These are phyloP conservation scores for Cinclus mexicanus DNA, from an alignment of 2,113 vertebrate species.

Conservation along the genomic window DNA sequence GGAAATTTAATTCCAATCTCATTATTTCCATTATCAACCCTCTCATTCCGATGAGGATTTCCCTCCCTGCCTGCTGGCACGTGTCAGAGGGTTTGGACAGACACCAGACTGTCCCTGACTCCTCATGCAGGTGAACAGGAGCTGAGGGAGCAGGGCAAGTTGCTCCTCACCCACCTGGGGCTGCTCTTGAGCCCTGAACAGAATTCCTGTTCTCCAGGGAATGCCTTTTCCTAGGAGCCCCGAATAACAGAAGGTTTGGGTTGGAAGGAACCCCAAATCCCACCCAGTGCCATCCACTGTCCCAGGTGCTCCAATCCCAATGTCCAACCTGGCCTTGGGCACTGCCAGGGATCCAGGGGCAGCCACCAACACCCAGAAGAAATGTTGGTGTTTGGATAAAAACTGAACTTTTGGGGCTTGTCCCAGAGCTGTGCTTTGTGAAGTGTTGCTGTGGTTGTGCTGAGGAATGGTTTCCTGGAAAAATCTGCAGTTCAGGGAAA, in stretches of 20 bases:
- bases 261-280: rapidly evolving
- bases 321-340: not conserved
- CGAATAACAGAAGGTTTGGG: not conserved
- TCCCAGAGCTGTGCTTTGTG: not conserved
- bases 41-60: rapidly evolving
- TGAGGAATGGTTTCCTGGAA: not conserved
- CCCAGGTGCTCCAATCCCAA: not conserved
- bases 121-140: not conserved
- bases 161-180: not conserved
- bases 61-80: not conserved
- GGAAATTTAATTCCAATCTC: not conserved
- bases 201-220: not conserved
- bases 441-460: not conserved
- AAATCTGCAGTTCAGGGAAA: not conserved
- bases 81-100: rapidly evolving
- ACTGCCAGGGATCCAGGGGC: not conserved
- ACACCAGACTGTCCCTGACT: rapidly evolving
- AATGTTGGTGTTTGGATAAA: not conserved
- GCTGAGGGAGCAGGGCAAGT: not conserved
- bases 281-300: rapidly evolving
- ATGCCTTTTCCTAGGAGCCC: not conserved
- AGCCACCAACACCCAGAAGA: not conserved
- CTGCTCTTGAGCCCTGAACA: not conserved
- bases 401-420: not conserved
- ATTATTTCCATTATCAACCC: not conserved